Percentiles rank a stretch among this genome's conserved stretches.
phyloP scores from a whole-genome alignment of 2,797 vertebrate genomes.

The Sebastes steindachneri region DNA sequence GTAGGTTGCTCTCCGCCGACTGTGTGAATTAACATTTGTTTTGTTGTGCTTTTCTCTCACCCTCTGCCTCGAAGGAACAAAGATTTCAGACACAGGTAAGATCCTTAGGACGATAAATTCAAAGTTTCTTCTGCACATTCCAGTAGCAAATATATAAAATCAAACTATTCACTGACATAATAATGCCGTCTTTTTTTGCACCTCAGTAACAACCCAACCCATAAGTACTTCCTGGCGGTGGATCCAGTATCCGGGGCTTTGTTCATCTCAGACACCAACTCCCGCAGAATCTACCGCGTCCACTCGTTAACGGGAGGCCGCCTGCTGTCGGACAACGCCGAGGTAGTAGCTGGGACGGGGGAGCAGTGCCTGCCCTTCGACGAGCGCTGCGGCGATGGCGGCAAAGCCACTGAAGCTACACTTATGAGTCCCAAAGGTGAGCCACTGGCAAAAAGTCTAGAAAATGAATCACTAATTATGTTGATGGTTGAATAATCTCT shows the following conservation, averaged over 20 bases:
- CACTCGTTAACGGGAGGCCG: slow-evolving; percentile 90
- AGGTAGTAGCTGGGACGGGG: slow-evolving; percentile 95
- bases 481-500: background rate
- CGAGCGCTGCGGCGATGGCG: slow-evolving; percentile 96
- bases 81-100: slow-evolving; percentile 99
- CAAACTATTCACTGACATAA: background rate
- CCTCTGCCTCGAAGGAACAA: slow-evolving; percentile 91
- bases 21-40: slow-evolving; percentile 74
- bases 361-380: slow-evolving; percentile 97
- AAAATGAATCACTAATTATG: background rate
- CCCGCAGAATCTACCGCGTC: slow-evolving; percentile 92
- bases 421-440: slow-evolving; percentile 99
- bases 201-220: slow-evolving; percentile 95
- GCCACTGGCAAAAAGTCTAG: background rate
- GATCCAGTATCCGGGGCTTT: slow-evolving; percentile 95
- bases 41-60: slow-evolving; percentile 63
- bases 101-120: slow-evolving; percentile 6
- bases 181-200: background rate
- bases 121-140: background rate
- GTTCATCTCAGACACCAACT: slow-evolving; percentile 98
- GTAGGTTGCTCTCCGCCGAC: slow-evolving; percentile 50
- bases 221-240: slow-evolving; percentile 98
- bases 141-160: background rate
- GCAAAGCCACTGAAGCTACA: slow-evolving; percentile 96
- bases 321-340: slow-evolving; percentile 92